These are phyloP conservation scores for Phymatocera aterrima DNA, from an alignment of 2,888 invertebrate genomes.

Conservation along the genomic window DNA sequence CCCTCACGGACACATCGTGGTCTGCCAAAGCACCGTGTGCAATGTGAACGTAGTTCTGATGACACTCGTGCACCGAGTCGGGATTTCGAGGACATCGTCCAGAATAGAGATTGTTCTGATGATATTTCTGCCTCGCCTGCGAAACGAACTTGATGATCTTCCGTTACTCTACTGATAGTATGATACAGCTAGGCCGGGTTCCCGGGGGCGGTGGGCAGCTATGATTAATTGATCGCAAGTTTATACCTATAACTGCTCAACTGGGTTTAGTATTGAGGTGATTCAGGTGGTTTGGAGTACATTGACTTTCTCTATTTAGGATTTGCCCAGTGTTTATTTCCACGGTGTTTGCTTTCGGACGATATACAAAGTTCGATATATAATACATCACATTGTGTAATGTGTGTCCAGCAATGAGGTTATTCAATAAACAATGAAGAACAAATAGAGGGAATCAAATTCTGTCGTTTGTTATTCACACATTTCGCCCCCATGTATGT, in stretches of 20 bases:
- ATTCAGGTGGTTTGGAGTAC: background rate
- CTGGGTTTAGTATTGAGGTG: slow-evolving; percentile 14
- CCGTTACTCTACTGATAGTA: background rate
- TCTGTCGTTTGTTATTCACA: background rate
- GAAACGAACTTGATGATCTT: too few relatives aligned
- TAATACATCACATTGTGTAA: background rate
- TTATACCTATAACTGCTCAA: background rate
- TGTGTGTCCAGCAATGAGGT: background rate
- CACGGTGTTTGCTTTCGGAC: background rate
- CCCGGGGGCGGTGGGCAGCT: background rate
- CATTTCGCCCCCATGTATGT: background rate
- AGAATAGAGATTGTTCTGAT: background rate
- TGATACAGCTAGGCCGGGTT: background rate
- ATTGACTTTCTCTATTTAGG: background rate
- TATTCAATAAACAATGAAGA: background rate
- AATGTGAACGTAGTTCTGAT: background rate
- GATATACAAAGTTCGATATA: background rate
- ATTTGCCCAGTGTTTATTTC: background rate
- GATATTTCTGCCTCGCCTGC: background rate
- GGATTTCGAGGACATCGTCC: background rate
- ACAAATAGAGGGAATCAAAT: background rate
- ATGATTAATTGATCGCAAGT: background rate
- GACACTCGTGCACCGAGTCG: background rate
- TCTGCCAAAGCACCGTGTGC: slow-evolving; percentile 12
- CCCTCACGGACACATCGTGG: slow-evolving; percentile 41